A percentile compares a stretch with the other conserved stretches of the same genome.
Conservation (phyloP, 2,888 invertebrate genomes). For the Calameuta pallipes region DNA sequence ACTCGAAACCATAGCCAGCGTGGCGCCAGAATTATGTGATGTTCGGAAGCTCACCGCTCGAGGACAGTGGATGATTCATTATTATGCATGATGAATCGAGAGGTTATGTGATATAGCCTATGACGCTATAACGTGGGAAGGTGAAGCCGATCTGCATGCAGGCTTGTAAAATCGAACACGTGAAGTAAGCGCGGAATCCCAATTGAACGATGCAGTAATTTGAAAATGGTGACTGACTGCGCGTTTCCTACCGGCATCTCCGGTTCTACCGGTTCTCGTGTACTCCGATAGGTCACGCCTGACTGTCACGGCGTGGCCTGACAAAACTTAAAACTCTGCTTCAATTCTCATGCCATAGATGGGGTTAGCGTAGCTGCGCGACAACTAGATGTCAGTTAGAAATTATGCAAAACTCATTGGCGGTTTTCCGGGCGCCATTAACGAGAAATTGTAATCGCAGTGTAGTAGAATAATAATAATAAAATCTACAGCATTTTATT, state of each 20-base stretch:
- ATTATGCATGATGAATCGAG: constrained; percentile 26
- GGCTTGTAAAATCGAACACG: constrained; percentile 30
- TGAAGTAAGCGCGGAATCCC: constrained; percentile 14
- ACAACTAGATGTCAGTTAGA: neutral
- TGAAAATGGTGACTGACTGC: constrained; percentile 31
- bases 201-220: constrained; percentile 30
- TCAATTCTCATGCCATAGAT: neutral
- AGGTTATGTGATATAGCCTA: constrained; percentile 3
- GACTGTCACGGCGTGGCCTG: neutral
- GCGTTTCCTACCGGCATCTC: constrained; percentile 1
- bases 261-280: neutral
- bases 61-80: constrained; percentile 20
- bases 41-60: neutral
- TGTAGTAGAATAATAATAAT: neutral
- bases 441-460: neutral
- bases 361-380: neutral
- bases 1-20: neutral
- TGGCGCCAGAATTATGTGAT: neutral
- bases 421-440: neutral
- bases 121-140: neutral
- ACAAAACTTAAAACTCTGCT: neutral
- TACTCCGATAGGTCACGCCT: neutral
- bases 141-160: neutral
- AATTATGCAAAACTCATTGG: neutral
- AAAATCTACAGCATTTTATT: neutral